Conservation (phyloP, 2,113 vertebrate species). For the Laticauda colubrina region DNA sequence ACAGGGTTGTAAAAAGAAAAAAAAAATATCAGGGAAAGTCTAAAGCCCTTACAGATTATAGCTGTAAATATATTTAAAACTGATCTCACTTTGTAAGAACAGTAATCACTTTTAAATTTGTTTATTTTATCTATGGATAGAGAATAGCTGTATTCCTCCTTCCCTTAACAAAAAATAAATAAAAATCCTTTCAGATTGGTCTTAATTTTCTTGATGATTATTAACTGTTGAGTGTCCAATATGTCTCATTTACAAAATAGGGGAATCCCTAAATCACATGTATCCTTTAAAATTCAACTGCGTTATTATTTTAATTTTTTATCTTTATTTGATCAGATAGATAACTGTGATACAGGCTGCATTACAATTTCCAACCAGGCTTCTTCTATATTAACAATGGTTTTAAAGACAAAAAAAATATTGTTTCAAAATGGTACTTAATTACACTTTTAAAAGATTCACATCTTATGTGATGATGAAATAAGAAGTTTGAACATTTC, state of each 20-base stretch:
- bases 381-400: neutral
- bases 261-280: conserved; percentile 17
- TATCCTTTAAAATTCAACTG: neutral
- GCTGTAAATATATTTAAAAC: conserved; percentile 71
- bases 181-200: conserved; percentile 56
- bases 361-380: neutral
- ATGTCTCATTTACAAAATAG: conserved; percentile 43
- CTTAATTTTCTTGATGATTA: conserved; percentile 64
- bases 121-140: conserved; percentile 74
- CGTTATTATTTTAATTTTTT: neutral
- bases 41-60: conserved; percentile 70
- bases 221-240: conserved; percentile 56
- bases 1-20: neutral
- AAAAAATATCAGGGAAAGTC: conserved; percentile 70
- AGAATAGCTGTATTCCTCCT: conserved; percentile 52
- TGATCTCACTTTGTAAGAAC: conserved; percentile 73
- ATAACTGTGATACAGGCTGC: neutral
- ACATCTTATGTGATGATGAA: neutral
- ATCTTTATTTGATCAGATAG: neutral
- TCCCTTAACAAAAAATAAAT: neutral
- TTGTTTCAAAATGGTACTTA: neutral
- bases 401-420: neutral
- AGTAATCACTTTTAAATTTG: conserved; percentile 79
- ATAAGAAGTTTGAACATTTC: neutral
- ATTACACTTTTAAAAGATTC: neutral